Evolutionary conservation across 2,797 vertebrate genomes (phyloP).

Genomic region (Microctenopoma steveboyesi): DNA sequence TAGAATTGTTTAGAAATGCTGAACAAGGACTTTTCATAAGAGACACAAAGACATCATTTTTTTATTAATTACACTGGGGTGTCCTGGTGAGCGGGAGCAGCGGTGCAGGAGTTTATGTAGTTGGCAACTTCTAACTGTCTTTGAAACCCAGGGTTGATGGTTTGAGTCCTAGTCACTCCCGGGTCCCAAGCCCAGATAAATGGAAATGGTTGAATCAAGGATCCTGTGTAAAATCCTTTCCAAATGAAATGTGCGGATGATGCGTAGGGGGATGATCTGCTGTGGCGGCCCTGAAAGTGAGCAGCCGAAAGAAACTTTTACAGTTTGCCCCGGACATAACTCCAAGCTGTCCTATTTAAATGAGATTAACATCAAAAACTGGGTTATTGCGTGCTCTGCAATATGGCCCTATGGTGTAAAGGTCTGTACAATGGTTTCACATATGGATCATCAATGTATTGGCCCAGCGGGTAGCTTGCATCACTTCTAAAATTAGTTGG

Average conservation of each 20-base stretch:
- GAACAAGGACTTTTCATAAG: slow-evolving; percentile 9
- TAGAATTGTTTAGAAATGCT: slow-evolving; percentile 7
- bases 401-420: slow-evolving; percentile 43
- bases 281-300: too few species aligned
- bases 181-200: too few species aligned
- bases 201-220: too few species aligned
- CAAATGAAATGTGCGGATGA: too few species aligned
- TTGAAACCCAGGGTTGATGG: too few species aligned
- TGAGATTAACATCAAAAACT: slow-evolving; percentile 33
- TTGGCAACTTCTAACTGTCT: too few species aligned
- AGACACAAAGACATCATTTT: not conserved
- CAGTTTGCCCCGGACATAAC: slow-evolving; percentile 13
- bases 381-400: slow-evolving; percentile 28
- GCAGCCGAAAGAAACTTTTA: not conserved
- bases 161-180: too few species aligned
- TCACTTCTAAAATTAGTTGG: slow-evolving; percentile 69
- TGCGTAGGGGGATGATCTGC: too few species aligned
- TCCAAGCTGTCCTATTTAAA: slow-evolving; percentile 29
- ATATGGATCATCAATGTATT: slow-evolving; percentile 67
- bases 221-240: too few species aligned
- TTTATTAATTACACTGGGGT: slow-evolving; percentile 24
- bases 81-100: not conserved
- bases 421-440: slow-evolving; percentile 56
- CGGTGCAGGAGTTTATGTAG: too few species aligned
- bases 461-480: slow-evolving; percentile 62